Percentiles rank a stretch among this genome's conserved stretches.
These are phyloP conservation scores for Rhaphigaster nebulosa DNA, from an alignment of 2,888 invertebrate genomes.

Conservation along the genomic window DNA sequence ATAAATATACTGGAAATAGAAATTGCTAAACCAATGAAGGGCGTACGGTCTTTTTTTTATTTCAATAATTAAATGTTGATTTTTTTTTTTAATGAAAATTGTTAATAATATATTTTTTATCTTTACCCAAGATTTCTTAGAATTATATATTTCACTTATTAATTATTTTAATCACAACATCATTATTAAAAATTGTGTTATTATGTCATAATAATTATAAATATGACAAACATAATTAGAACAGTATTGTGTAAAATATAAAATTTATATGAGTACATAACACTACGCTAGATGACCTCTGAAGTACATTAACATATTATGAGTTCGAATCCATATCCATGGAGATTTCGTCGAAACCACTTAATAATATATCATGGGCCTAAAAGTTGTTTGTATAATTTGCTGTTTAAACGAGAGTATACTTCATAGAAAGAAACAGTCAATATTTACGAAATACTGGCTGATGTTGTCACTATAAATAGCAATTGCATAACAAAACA, in stretches of 20 bases:
- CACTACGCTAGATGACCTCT: background rate
- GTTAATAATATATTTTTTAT: too few relatives aligned
- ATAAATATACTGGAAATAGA: too few relatives aligned
- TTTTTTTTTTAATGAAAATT: too few relatives aligned
- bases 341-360: background rate
- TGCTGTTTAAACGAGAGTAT: background rate
- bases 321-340: background rate
- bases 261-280: background rate
- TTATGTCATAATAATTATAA: too few relatives aligned
- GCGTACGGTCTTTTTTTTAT: too few relatives aligned
- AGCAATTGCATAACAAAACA: background rate
- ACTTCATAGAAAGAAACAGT: background rate
- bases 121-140: too few relatives aligned
- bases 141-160: too few relatives aligned
- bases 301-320: background rate
- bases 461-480: background rate
- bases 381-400: background rate
- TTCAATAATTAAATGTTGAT: too few relatives aligned
- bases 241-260: background rate
- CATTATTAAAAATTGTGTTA: too few relatives aligned
- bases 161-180: too few relatives aligned
- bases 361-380: conserved; percentile 1
- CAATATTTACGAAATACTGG: background rate
- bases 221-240: background rate
- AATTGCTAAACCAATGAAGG: too few relatives aligned